A percentile compares a stretch with the other conserved stretches of the same genome.
Evolutionary conservation across 2,113 vertebrate species (phyloP).

Genomic region (Felis chaus): DNA sequence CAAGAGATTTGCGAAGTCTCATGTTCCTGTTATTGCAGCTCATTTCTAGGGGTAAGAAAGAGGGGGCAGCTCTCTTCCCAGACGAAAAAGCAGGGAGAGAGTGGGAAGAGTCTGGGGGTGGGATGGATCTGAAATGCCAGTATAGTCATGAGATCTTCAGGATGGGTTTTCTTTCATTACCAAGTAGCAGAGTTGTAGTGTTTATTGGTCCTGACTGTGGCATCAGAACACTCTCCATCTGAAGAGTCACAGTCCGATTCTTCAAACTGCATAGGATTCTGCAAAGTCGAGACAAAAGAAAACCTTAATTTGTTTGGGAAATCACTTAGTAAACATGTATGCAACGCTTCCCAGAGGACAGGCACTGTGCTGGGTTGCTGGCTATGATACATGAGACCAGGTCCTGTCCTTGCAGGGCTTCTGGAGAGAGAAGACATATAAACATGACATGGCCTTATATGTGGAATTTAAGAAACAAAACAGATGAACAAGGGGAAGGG

Average conservation of each 20-base stretch:
- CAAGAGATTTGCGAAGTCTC: constrained; percentile 84
- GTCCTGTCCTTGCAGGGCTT: not conserved
- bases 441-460: not conserved
- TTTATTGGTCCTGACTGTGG: constrained; percentile 97
- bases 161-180: constrained; percentile 85
- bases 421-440: not conserved
- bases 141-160: constrained; percentile 55
- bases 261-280: constrained; percentile 95
- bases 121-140: constrained; percentile 76
- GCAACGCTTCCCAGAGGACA: not conserved
- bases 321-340: not conserved
- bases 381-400: not conserved
- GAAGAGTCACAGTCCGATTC: constrained; percentile 97
- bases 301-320: not conserved
- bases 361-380: not conserved
- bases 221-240: constrained; percentile 96
- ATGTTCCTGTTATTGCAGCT: constrained; percentile 89
- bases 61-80: constrained; percentile 81
- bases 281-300: constrained; percentile 69
- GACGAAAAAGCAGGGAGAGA: constrained; percentile 76
- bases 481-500: too few species aligned
- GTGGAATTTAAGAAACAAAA: too few species aligned
- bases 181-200: constrained; percentile 94
- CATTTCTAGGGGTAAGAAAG: constrained; percentile 82
- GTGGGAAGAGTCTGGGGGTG: constrained; percentile 70